Evolutionary conservation across 2,888 invertebrate species (phyloP).

Genomic region (Lepidonotus clava): DNA sequence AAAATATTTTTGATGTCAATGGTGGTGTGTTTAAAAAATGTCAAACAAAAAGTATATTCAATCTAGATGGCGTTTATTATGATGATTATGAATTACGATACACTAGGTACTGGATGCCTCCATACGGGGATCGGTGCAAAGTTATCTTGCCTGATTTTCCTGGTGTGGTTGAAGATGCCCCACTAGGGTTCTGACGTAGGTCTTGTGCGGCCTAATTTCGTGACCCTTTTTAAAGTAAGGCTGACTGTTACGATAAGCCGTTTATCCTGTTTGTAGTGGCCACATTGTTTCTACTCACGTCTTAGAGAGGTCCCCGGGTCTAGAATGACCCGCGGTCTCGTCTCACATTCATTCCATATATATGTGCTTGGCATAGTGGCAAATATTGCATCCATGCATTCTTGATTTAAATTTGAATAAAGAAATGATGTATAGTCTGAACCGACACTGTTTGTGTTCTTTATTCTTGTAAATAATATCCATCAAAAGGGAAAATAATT

Average conservation of each 20-base stretch:
- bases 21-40: slow-evolving; percentile 38
- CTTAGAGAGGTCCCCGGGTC: slow-evolving; percentile 7
- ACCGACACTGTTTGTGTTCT: not conserved
- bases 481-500: too few species aligned
- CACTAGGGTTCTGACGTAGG: slow-evolving; percentile 35
- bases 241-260: not conserved
- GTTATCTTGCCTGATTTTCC: not conserved
- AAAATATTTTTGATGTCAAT: slow-evolving; percentile 42
- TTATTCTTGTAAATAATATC: too few species aligned
- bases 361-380: slow-evolving; percentile 53
- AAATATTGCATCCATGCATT: slow-evolving; percentile 10
- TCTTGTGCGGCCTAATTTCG: not conserved
- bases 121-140: not conserved
- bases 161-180: not conserved
- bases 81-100: not conserved
- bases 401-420: slow-evolving; percentile 52
- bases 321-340: not conserved
- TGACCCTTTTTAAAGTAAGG: not conserved
- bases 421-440: slow-evolving; percentile 41
- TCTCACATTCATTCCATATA: slow-evolving; percentile 46
- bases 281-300: slow-evolving; percentile 35
- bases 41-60: not conserved
- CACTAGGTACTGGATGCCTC: not conserved
- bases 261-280: slow-evolving; percentile 16
- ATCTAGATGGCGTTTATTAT: not conserved